Conservation (phyloP, 2,888 invertebrate genomes). For the Drosophila anomalata region DNA sequence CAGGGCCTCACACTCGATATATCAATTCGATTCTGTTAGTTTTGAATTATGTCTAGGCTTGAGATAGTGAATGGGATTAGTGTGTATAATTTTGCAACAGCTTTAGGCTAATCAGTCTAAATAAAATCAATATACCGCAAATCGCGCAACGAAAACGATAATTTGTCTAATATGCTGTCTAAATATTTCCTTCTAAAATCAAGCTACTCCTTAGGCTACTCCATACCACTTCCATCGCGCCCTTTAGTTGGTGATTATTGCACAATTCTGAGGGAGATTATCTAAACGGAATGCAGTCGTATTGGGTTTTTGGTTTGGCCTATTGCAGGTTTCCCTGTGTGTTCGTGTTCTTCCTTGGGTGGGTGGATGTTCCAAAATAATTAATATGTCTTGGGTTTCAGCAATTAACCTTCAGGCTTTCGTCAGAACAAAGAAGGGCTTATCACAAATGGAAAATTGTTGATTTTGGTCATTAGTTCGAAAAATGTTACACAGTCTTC, state of each 20-base stretch:
- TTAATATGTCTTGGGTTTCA: neutral
- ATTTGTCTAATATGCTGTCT: conserved; percentile 57
- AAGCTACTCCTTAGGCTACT: conserved; percentile 34
- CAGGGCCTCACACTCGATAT: conserved; percentile 11
- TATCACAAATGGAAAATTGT: neutral
- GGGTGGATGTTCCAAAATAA: conserved; percentile 4
- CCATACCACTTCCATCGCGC: conserved; percentile 18
- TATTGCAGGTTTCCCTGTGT: conserved; percentile 11
- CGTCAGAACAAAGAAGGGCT: conserved; percentile 2
- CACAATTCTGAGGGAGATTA: conserved; percentile 9
- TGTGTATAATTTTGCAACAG: conserved; percentile 53
- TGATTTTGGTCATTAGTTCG: neutral
- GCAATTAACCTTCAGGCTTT: neutral
- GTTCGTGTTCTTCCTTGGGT: conserved; percentile 4
- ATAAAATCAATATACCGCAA: conserved; percentile 66
- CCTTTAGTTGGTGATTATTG: conserved; percentile 27
- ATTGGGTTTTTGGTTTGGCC: conserved; percentile 14
- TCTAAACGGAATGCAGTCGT: conserved; percentile 31
- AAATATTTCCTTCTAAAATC: conserved; percentile 66
- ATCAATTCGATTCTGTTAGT: conserved; percentile 11
- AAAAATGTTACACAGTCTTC: neutral
- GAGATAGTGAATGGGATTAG: conserved; percentile 18
- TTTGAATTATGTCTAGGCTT: conserved; percentile 15
- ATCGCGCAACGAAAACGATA: conserved; percentile 47
- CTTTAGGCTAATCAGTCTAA: conserved; percentile 81